phyloP scores from a whole-genome alignment of 1,140 invertebrate species.

The Drosophila lacteicornis region DNA sequence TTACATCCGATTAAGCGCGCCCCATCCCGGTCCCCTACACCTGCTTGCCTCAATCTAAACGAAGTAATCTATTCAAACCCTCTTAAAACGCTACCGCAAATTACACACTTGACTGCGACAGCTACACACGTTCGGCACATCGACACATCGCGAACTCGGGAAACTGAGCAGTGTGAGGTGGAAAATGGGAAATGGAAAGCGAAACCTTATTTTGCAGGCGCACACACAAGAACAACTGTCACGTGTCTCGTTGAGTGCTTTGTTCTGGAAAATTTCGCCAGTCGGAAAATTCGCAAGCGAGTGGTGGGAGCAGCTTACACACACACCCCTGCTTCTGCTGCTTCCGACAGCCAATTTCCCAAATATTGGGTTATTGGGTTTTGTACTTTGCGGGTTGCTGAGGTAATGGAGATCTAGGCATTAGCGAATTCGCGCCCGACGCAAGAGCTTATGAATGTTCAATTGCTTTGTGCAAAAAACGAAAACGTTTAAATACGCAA shows the following conservation, averaged over 20 bases:
- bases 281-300: conserved; percentile 55
- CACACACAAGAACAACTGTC: conserved; percentile 66
- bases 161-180: conserved; percentile 54
- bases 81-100: conserved; percentile 55
- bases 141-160: conserved; percentile 16
- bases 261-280: conserved; percentile 65
- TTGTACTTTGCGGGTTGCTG: conserved; percentile 59
- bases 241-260: conserved; percentile 65
- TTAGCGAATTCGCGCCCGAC: not conserved
- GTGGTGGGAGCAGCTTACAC: conserved; percentile 19
- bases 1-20: conserved; percentile 16
- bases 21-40: not conserved
- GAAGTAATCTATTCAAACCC: conserved; percentile 54
- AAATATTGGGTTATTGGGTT: conserved; percentile 74
- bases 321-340: not conserved
- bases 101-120: conserved; percentile 76
- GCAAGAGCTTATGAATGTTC: conserved; percentile 71
- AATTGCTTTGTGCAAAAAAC: conserved; percentile 53
- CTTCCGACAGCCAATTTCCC: conserved; percentile 53
- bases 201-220: conserved; percentile 46
- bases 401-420: conserved; percentile 44
- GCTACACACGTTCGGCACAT: conserved; percentile 42
- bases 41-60: conserved; percentile 25
- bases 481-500: conserved; percentile 42
- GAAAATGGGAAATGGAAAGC: conserved; percentile 61